These are phyloP conservation scores for Actinernus sp. DNA, from an alignment of 92 coral and sea anemone species.

Conservation along the genomic window DNA sequence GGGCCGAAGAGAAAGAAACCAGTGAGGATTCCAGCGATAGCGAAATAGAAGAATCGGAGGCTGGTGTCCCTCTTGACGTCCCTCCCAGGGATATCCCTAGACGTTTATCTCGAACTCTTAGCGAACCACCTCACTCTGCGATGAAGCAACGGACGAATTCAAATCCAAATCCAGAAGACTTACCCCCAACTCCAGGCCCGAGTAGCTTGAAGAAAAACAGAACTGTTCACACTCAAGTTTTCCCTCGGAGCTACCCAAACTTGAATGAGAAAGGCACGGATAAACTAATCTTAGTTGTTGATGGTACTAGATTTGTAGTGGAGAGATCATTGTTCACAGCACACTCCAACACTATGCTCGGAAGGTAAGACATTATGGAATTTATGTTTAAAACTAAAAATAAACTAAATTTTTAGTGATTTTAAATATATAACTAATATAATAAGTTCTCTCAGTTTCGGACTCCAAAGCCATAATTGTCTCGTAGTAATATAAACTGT, in stretches of 20 bases:
- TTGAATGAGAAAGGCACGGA: slow-evolving; percentile 50
- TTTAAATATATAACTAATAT: no score
- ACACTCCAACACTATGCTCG: slow-evolving; percentile 95
- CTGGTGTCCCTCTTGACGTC: slow-evolving; percentile 77
- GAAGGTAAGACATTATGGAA: slow-evolving; percentile 84
- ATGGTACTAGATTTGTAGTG: slow-evolving; percentile 94
- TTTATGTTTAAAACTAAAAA: no score
- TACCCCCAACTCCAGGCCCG: slow-evolving; percentile 42
- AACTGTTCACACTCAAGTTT: slow-evolving; percentile 52
- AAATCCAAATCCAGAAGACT: slow-evolving; percentile 49
- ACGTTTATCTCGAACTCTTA: slow-evolving; percentile 55
- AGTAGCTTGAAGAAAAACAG: slow-evolving; percentile 58
- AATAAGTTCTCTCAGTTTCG: no score
- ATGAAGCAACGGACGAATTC: slow-evolving; percentile 46
- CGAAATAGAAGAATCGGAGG: slow-evolving; percentile 81
- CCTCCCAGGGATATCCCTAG: slow-evolving; percentile 88
- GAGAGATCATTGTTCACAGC: slow-evolving; percentile 92
- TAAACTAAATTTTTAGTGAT: neutral
- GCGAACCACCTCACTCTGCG: slow-evolving; percentile 65
- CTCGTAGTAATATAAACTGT: no score
- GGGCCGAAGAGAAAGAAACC: slow-evolving; percentile 39
- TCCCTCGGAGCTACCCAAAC: slow-evolving; percentile 48
- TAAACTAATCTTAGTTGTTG: slow-evolving; percentile 91
- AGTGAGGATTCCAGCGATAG: slow-evolving; percentile 87
- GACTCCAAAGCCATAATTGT: no score